phyloP scores from a whole-genome alignment of 2,797 vertebrate species.

The Austrolebias charrua region DNA sequence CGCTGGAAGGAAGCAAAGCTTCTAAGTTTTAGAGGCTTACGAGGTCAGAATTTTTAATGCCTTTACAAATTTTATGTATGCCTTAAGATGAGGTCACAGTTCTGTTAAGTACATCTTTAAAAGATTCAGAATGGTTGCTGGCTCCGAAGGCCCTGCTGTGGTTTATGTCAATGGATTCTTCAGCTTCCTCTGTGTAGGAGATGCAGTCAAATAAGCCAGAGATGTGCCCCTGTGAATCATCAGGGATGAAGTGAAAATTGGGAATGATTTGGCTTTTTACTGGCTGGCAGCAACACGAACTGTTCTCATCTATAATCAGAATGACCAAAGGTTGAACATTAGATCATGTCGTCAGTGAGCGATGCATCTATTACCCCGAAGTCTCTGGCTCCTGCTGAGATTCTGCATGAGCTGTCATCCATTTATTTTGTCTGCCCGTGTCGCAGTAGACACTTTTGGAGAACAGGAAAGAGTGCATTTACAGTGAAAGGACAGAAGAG shows the following conservation, averaged over 20 bases:
- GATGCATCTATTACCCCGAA: constrained; percentile 33
- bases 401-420: constrained; percentile 10
- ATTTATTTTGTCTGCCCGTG: constrained; percentile 21
- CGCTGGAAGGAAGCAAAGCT: constrained; percentile 1
- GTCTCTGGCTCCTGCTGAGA: constrained; percentile 22
- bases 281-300: constrained; percentile 33
- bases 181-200: constrained; percentile 47
- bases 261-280: constrained; percentile 58
- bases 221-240: constrained; percentile 64
- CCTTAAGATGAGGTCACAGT: constrained; percentile 56
- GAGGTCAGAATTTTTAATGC: constrained; percentile 39
- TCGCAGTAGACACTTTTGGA: constrained; percentile 21
- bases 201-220: constrained; percentile 63
- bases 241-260: constrained; percentile 64
- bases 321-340: constrained; percentile 37
- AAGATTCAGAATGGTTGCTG: constrained; percentile 43
- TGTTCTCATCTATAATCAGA: constrained; percentile 23
- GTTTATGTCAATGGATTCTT: constrained; percentile 46
- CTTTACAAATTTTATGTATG: constrained; percentile 1
- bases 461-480: constrained; percentile 21
- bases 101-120: constrained; percentile 56
- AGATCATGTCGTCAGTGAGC: constrained; percentile 18
- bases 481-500: constrained; percentile 6
- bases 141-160: constrained; percentile 47
- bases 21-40: constrained; percentile 23